Evolutionary conservation across 2,888 invertebrate species (phyloP).

Genomic region (Melanostoma scalare): DNA sequence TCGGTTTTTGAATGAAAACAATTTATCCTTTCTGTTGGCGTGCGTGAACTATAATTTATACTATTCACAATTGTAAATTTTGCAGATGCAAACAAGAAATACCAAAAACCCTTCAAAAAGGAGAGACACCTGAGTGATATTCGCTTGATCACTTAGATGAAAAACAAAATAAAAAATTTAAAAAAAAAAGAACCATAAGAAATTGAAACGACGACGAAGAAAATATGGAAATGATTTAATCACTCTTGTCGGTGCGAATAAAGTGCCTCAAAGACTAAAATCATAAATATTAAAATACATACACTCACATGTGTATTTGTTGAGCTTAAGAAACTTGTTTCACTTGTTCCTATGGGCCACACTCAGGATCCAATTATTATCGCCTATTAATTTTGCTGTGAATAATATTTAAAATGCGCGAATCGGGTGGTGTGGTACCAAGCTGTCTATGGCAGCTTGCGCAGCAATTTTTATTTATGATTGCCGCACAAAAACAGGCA

Average conservation of each 20-base stretch:
- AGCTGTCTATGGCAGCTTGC: conserved; percentile 61
- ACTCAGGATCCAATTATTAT: conserved; percentile 64
- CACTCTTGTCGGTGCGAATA: conserved; percentile 33
- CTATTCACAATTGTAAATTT: conserved; percentile 26
- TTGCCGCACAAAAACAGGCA: conserved; percentile 38
- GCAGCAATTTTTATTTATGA: conserved; percentile 59
- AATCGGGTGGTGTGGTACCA: conserved; percentile 62
- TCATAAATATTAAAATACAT: conserved; percentile 6
- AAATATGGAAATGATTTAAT: conserved; percentile 46
- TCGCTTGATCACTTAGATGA: conserved; percentile 21
- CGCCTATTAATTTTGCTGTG: conserved; percentile 68
- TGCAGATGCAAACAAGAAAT: conserved; percentile 5
- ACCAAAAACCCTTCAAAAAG: neutral
- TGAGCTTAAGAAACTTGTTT: conserved; percentile 51
- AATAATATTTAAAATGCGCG: conserved; percentile 62
- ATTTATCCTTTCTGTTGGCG: too few species aligned
- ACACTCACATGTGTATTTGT: neutral
- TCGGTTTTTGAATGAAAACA: too few species aligned
- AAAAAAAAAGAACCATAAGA: neutral
- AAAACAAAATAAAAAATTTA: neutral
- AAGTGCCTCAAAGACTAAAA: conserved; percentile 17
- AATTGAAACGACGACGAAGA: conserved; percentile 1
- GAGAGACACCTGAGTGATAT: conserved; percentile 16
- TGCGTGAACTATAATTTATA: conserved; percentile 26
- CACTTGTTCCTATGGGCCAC: conserved; percentile 57